These are phyloP conservation scores for Ichneumon xanthorius DNA, from an alignment of 2,888 invertebrate genomes.

Conservation along the genomic window DNA sequence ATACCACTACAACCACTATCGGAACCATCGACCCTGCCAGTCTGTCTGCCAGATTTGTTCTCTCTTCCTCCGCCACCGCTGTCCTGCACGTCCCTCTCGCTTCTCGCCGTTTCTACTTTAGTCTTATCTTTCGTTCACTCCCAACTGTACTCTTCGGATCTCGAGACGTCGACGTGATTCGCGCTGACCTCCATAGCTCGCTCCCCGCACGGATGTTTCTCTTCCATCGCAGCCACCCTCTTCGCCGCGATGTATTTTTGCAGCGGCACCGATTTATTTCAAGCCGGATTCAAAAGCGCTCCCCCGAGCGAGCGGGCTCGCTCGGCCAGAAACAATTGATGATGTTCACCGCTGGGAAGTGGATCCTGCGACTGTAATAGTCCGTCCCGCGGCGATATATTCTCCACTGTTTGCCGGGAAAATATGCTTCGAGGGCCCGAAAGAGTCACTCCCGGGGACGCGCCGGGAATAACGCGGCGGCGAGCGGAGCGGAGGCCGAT, in stretches of 20 bases:
- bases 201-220: slow-evolving; percentile 32
- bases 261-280: slow-evolving; percentile 63
- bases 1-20: slow-evolving; percentile 43
- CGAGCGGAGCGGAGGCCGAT: no score
- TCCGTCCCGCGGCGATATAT: slow-evolving; percentile 33
- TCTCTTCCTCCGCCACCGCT: background rate
- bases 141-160: slow-evolving; percentile 19
- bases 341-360: slow-evolving; percentile 59
- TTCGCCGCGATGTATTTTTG: slow-evolving; percentile 36
- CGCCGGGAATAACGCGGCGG: no score
- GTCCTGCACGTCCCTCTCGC: background rate
- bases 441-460: no score
- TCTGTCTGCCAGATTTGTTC: slow-evolving; percentile 55
- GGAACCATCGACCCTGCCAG: slow-evolving; percentile 50
- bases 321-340: slow-evolving; percentile 67
- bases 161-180: slow-evolving; percentile 49
- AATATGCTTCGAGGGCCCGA: no score
- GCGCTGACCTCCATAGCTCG: background rate
- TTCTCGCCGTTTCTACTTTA: slow-evolving; percentile 1
- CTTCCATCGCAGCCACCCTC: slow-evolving; percentile 1
- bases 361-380: slow-evolving; percentile 47
- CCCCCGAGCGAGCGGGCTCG: slow-evolving; percentile 43
- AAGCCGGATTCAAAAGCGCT: slow-evolving; percentile 61
- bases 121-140: slow-evolving; percentile 14
- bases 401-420: slow-evolving; percentile 11